Evolutionary conservation across 2,113 vertebrate species (phyloP), one percentile per base, ranked within the genome.

Genomic region (Eptesicus fuscus): DNA sequence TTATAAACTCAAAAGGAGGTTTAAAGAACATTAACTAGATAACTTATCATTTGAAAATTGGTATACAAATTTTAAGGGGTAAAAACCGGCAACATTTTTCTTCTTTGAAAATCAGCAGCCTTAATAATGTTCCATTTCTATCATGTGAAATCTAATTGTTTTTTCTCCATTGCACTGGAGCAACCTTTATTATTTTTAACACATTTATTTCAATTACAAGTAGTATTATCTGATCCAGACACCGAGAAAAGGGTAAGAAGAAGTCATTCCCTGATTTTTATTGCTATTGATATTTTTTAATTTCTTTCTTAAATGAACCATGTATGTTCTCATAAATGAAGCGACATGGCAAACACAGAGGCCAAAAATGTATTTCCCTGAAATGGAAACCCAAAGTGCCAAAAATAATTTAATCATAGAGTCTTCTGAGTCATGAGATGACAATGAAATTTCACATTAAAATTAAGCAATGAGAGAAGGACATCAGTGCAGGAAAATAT

Each of bases 131-230:
- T 77, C 74, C 42, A 51, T 42, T 89, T 77, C 17, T 80, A 8
- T 56, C 35, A 23, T 42, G 2, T 90, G 51, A 94, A 71, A 7
- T 53, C 1, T 80, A 92, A 95, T 10, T 71, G 7, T 74, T 69
- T 82, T 88, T 93, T 95, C 37, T 80, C 59, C 30, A 73, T 7
- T 90, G 32, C 6, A 70, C 8, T 25, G 70, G 28, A 86, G 30
- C 69, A 83, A 76, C 2, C 28, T 85, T 92, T 40, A 83, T 73
- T 91, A 89, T 87, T 93, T 94, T 95, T 91, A 96, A 79, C 22
- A 73, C 11, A 92, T 78, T 76, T 44, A 69, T 83, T 93, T 91
- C 40, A 90, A 77, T 65, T 90, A 93, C 93, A 96, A 90, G 4
- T 51, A 5, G 14, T 71, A 42, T 53, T 79, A 84, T 61, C 7